Evolutionary conservation across 2,113 vertebrate genomes (phyloP).

Genomic region (Catharus fuscescens): DNA sequence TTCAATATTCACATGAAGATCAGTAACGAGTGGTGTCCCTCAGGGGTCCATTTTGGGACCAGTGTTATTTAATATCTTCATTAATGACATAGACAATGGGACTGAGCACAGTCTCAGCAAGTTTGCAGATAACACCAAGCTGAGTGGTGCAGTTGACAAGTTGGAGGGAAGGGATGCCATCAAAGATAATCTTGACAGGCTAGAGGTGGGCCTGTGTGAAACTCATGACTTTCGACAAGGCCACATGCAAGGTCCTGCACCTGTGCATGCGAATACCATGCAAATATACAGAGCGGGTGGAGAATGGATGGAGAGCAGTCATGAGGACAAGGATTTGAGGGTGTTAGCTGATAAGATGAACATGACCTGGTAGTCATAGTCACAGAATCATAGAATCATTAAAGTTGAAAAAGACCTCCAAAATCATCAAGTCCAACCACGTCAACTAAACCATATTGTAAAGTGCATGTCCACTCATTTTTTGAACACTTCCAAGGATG

Average conservation of each 20-base stretch:
- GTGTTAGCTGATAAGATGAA: neutral
- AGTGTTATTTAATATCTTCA: neutral
- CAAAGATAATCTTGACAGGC: neutral
- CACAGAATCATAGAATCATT: neutral
- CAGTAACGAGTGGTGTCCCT: neutral
- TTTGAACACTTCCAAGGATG: neutral
- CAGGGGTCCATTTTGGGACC: neutral
- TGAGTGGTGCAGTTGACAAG: neutral
- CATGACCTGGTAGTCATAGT: neutral
- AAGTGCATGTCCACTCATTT: neutral
- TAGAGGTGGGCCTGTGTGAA: neutral
- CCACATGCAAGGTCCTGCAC: neutral
- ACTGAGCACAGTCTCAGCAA: neutral
- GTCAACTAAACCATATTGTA: neutral
- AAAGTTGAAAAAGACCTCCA: neutral
- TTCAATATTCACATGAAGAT: neutral
- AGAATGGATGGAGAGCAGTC: neutral
- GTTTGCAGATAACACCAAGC: neutral
- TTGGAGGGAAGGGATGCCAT: neutral
- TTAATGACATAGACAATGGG: neutral
- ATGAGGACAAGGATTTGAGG: neutral
- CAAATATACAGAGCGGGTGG: neutral
- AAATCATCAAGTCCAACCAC: neutral
- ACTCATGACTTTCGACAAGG: neutral
- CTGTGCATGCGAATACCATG: neutral